A percentile compares a stretch with the other conserved stretches of the same genome.
These are phyloP conservation scores for Thysanoteuthis rhombus DNA, from an alignment of 2,888 invertebrate genomes.

Conservation along the genomic window DNA sequence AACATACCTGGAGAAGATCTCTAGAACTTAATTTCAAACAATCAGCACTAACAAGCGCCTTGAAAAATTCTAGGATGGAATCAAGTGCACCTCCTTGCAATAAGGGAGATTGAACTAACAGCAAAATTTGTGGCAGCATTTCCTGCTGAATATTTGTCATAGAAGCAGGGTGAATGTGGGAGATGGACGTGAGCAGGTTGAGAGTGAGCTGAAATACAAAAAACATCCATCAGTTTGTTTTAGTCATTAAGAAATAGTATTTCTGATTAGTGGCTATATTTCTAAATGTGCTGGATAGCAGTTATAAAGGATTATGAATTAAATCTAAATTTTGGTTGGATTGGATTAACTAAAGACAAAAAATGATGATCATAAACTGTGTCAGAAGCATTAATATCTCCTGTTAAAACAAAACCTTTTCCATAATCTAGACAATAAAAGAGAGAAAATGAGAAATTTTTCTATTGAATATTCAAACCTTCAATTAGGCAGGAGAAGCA, in stretches of 20 bases:
- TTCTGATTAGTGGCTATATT: no score
- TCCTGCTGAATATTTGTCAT: slow-evolving; percentile 58
- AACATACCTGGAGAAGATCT: slow-evolving; percentile 75
- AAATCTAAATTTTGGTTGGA: no score
- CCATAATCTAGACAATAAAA: no score
- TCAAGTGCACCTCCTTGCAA: slow-evolving; percentile 91
- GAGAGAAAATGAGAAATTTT: no score
- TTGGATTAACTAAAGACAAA: no score
- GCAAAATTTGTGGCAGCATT: slow-evolving; percentile 75
- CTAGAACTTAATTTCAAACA: slow-evolving; percentile 80
- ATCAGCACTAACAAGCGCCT: slow-evolving; percentile 83
- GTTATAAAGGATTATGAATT: no score
- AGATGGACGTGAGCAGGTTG: slow-evolving; percentile 65
- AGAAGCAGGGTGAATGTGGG: slow-evolving; percentile 57
- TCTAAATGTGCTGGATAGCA: no score
- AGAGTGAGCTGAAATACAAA: slow-evolving; percentile 60
- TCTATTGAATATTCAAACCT: no score
- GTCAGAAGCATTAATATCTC: no score
- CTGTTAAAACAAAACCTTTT: no score
- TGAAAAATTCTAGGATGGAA: slow-evolving; percentile 90
- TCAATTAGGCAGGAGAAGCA: no score
- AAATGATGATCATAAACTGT: no score
- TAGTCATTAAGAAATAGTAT: background rate
- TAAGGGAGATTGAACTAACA: slow-evolving; percentile 88
- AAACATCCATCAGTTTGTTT: background rate